Evolutionary conservation across 1,140 invertebrate genomes (phyloP).

Genomic region (Lamellibrachia luymesi): DNA sequence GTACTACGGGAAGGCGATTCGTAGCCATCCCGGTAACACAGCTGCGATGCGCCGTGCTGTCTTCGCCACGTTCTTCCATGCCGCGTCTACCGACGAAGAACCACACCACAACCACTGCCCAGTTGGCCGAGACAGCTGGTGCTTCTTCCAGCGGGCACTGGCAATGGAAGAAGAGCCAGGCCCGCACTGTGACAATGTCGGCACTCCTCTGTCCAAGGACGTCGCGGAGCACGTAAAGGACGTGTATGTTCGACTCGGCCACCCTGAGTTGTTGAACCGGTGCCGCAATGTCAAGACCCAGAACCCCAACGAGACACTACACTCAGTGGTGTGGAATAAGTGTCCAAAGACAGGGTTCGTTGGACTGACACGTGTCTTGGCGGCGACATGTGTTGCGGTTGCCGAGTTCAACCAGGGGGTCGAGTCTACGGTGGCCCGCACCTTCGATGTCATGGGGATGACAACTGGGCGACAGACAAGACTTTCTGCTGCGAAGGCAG

Average conservation of each 20-base stretch:
- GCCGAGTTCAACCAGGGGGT: neutral
- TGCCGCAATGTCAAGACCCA: neutral
- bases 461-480: neutral
- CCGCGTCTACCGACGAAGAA: neutral
- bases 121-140: neutral
- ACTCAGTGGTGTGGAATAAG: neutral
- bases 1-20: neutral
- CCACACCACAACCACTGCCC: constrained; percentile 12
- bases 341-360: constrained; percentile 7
- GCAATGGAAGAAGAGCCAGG: neutral
- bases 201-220: neutral
- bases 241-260: neutral
- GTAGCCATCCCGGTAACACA: neutral
- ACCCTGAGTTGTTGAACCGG: neutral
- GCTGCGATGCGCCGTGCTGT: neutral
- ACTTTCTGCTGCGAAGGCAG: neutral
- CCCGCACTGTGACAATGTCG: neutral
- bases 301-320: neutral
- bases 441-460: neutral
- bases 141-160: constrained; percentile 6
- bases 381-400: neutral
- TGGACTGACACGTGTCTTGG: neutral
- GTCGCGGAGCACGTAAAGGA: neutral
- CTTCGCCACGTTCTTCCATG: neutral
- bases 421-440: neutral